These are phyloP conservation scores for Platycheirus albimanus DNA, from an alignment of 2,888 invertebrate species.

Conservation along the genomic window DNA sequence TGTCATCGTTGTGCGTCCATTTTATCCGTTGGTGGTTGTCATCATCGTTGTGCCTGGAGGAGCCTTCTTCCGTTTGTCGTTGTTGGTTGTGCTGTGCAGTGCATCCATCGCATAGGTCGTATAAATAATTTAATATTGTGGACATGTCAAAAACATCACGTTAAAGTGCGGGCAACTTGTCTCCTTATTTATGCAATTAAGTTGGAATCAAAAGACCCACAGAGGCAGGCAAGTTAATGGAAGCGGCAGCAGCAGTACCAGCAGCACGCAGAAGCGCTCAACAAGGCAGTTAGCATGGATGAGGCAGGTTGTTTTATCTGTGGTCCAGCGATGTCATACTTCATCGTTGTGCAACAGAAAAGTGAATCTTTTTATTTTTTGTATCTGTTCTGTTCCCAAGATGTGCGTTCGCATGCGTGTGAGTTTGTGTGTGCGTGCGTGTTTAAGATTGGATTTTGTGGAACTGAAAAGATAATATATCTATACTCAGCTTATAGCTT, in stretches of 20 bases:
- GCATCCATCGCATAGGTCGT: slow-evolving; percentile 44
- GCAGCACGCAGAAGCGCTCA: slow-evolving; percentile 51
- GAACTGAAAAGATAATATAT: too few species aligned
- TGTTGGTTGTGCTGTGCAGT: neutral
- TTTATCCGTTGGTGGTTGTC: slow-evolving; percentile 57
- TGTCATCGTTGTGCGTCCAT: slow-evolving; percentile 59
- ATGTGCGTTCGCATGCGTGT: slow-evolving; percentile 15
- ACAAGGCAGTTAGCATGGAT: slow-evolving; percentile 66
- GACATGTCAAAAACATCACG: slow-evolving; percentile 77
- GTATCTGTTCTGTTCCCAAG: slow-evolving; percentile 18
- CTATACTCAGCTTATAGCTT: too few species aligned
- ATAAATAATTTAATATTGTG: slow-evolving; percentile 76
- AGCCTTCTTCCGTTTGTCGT: slow-evolving; percentile 19
- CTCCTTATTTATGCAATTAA: slow-evolving; percentile 77
- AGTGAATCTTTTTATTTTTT: slow-evolving; percentile 50
- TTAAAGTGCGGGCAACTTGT: slow-evolving; percentile 77
- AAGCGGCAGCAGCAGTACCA: neutral
- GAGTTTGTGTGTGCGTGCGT: slow-evolving; percentile 26
- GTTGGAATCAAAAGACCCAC: slow-evolving; percentile 60
- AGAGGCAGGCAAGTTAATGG: neutral
- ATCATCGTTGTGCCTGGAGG: slow-evolving; percentile 43
- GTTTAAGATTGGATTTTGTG: slow-evolving; percentile 23
- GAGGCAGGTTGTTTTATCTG: slow-evolving; percentile 64
- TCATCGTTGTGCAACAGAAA: slow-evolving; percentile 50
- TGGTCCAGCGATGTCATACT: slow-evolving; percentile 56